Evolutionary conservation across 2,888 invertebrate genomes (phyloP).

Genomic region (Drosophila atroscutellata): DNA sequence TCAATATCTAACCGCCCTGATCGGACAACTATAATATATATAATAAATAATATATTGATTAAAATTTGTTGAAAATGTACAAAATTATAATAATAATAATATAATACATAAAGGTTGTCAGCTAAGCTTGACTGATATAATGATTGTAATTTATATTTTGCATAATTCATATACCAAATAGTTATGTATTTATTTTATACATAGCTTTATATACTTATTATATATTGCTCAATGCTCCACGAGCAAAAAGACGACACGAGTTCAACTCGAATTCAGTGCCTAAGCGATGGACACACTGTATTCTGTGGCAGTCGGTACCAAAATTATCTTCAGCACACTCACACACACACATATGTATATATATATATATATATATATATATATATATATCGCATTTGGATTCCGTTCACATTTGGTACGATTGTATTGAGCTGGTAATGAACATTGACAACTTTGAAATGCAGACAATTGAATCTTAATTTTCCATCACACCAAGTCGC

Average conservation of each 20-base stretch:
- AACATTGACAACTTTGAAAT: constrained; percentile 75
- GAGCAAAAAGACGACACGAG: constrained; percentile 4
- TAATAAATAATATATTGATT: neutral
- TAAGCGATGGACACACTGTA: neutral
- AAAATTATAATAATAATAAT: neutral
- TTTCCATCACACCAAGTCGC: constrained; percentile 46
- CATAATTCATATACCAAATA: neutral
- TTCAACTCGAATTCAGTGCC: constrained; percentile 1
- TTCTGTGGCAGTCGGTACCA: constrained; percentile 34
- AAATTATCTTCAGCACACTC: constrained; percentile 51
- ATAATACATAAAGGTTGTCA: neutral
- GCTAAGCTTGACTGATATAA: neutral
- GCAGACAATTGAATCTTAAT: constrained; percentile 80
- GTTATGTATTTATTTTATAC: neutral
- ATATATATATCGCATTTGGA: constrained; percentile 36
- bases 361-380: neutral
- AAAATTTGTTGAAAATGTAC: neutral
- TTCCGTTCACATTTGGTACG: constrained; percentile 57
- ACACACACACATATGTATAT: neutral
- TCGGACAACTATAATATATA: neutral
- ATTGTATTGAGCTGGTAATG: constrained; percentile 71
- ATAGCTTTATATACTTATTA: neutral
- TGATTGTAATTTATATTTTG: neutral
- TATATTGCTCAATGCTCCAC: neutral
- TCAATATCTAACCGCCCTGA: neutral